Conservation (phyloP, 2,113 vertebrate species). For the Riparia riparia region DNA sequence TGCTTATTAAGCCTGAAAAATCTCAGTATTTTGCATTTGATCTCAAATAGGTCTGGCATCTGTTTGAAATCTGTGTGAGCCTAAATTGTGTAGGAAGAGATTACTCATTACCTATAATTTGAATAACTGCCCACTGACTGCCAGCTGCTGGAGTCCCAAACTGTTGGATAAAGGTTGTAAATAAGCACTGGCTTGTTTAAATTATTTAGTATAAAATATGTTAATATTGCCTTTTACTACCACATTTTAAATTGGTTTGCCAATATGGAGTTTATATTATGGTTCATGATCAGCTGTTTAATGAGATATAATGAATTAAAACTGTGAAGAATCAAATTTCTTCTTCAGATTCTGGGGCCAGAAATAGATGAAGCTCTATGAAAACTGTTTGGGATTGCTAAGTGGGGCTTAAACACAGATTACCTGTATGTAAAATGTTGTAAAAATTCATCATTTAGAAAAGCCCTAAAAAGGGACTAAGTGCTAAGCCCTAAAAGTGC, state of each 20-base stretch:
- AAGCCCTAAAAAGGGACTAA: neutral
- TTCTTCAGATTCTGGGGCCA: neutral
- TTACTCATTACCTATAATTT: neutral
- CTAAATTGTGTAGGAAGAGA: neutral
- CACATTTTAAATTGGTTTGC: neutral
- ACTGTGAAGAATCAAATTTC: neutral
- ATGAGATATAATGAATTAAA: neutral
- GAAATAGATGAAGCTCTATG: neutral
- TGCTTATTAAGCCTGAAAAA: neutral
- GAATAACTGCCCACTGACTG: neutral
- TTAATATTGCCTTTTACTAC: neutral
- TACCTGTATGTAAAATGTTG: neutral
- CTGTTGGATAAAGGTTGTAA: neutral
- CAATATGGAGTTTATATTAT: neutral
- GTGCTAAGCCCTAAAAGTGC: too few relatives aligned
- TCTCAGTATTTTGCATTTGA: neutral
- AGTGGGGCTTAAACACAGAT: neutral
- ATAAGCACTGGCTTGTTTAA: neutral
- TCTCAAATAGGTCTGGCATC: neutral
- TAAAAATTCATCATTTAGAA: neutral
- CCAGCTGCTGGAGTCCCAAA: neutral
- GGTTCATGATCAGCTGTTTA: neutral
- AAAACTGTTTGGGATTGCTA: neutral
- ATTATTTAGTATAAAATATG: neutral
- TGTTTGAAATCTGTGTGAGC: neutral